A percentile compares a stretch with the other conserved stretches of the same genome.
Conservation (phyloP, 2,113 vertebrate genomes). For the Psittacus erithacus region DNA sequence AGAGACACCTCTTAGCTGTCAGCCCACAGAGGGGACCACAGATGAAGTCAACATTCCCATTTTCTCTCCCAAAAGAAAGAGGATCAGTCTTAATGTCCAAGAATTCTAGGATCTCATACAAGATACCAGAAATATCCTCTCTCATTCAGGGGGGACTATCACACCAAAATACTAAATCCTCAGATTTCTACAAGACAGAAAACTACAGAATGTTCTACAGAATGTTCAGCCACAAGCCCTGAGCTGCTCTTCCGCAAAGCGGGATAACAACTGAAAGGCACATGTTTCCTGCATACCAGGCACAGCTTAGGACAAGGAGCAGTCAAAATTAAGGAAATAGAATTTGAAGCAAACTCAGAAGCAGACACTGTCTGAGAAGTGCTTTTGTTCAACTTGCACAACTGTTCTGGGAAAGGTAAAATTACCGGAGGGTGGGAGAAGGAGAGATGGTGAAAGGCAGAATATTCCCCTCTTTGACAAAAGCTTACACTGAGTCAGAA, state of each 20-base stretch:
- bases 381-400: background rate
- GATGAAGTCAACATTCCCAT: background rate
- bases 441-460: background rate
- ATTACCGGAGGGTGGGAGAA: rapidly evolving
- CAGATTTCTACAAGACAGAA: background rate
- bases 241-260: background rate
- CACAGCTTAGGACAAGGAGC: background rate
- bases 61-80: background rate
- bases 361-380: background rate
- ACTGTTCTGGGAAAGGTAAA: background rate
- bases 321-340: background rate
- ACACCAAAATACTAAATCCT: background rate
- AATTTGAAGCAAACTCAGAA: background rate
- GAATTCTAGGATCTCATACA: background rate
- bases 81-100: rapidly evolving
- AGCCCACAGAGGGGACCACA: background rate
- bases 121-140: background rate
- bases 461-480: background rate
- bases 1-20: background rate
- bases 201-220: background rate
- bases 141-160: background rate
- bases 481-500: background rate
- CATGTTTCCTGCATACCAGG: background rate
- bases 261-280: background rate
- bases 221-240: background rate